Evolutionary conservation across 2,113 vertebrate genomes (phyloP), one percentile per base, ranked within the genome.

Genomic region (Andinoacara biseriatus): DNA sequence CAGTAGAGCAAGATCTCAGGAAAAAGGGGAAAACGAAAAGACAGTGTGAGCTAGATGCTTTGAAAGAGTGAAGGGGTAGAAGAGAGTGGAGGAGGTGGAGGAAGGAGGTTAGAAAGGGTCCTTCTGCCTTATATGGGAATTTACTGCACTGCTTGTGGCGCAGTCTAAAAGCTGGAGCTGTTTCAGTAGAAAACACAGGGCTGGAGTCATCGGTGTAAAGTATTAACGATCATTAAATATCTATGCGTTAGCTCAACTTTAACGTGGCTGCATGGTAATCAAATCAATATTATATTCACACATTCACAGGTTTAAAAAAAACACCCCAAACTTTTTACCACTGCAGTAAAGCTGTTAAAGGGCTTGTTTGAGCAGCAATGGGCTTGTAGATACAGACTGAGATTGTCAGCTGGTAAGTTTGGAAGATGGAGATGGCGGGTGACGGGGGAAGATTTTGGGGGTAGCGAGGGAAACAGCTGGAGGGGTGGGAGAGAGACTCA

Each of bases 101-200:
- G 81, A 83, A 85, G 75, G 57, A 84, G 88, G 87, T 93, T 88
- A 86, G 74, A 86, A 91, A 93, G 86, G 90, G 89, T 91, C 87
- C 85, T 88, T 85, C 91, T 93, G 91, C 95, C 95, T 95, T 96
- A 95, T 95, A 94, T 92, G 94, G 95, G 86, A 89, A 94, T 94
- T 91, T 86, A 83, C 91, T 84, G 92, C 92, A 90, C 78, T 58
- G 76, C 87, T 88, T 88, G 85, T 91, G 92, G 90, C 18, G 80
- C 76, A 87, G 84, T 88, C 89, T 88, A 63, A 81, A 88, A 76
- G 83, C 89, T 85, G 90, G 90, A 91, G 84, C 77, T 78, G 58
- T 82, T 78, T 86, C 80, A 59, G 77, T 49, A 83, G 86, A 86
- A 89, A 86, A 83, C 89, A 58, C 74, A 57, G 54, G 22, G 56